Evolutionary conservation across 1,140 invertebrate genomes (phyloP).

Genomic region (Drosophila sp.): DNA sequence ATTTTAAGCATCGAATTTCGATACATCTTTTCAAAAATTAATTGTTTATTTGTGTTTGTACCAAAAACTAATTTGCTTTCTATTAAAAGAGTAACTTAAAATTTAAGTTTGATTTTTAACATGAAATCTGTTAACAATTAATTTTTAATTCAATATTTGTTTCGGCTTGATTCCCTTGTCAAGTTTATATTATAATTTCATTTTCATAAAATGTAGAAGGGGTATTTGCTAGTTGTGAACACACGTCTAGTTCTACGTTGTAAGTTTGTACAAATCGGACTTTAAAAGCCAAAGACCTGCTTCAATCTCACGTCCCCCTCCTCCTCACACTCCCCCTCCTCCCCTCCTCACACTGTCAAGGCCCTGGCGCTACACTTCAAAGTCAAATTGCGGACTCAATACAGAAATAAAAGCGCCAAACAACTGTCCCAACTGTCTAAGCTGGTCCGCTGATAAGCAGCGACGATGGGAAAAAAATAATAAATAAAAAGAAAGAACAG

Average conservation of each 20-base stretch:
- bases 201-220: neutral
- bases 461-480: conserved; percentile 34
- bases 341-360: neutral
- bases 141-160: too few species aligned
- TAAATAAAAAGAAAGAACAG: conserved; percentile 49
- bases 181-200: too few species aligned
- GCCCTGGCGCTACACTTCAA: conserved; percentile 46
- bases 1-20: too few species aligned
- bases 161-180: too few species aligned
- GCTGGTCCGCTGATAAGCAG: conserved; percentile 46
- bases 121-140: too few species aligned
- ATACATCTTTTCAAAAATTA: too few species aligned
- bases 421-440: conserved; percentile 74
- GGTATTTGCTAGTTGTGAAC: neutral
- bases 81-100: too few species aligned
- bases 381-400: conserved; percentile 60
- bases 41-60: too few species aligned
- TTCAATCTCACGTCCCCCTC: too few species aligned
- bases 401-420: conserved; percentile 47
- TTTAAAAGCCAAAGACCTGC: conserved; percentile 17
- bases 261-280: conserved; percentile 13
- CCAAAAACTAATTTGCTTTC: too few species aligned
- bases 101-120: too few species aligned
- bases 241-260: neutral
- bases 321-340: too few species aligned